Evolutionary conservation across 2,113 vertebrate genomes (phyloP).

Genomic region (Uria aalge): DNA sequence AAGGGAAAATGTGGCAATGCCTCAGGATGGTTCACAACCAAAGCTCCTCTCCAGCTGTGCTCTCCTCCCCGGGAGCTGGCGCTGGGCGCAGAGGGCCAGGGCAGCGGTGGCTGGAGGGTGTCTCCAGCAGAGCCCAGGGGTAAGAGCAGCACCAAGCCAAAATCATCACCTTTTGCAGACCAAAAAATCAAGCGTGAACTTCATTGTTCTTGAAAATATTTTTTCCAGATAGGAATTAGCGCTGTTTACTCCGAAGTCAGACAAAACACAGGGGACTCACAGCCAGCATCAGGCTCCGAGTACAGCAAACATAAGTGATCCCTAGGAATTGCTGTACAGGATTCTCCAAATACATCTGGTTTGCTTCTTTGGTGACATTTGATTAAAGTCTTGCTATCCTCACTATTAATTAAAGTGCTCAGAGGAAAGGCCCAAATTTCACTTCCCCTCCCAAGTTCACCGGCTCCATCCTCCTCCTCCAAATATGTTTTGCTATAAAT

Average conservation of each 20-base stretch:
- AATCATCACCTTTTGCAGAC: background rate
- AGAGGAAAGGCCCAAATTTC: slow-evolving; percentile 53
- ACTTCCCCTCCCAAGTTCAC: slow-evolving; percentile 45
- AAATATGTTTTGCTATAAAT: slow-evolving; percentile 81
- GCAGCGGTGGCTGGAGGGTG: background rate
- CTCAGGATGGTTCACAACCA: background rate
- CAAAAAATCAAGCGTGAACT: background rate
- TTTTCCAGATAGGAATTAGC: background rate
- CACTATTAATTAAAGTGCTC: slow-evolving; percentile 58
- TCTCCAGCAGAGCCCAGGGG: background rate
- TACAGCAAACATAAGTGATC: background rate
- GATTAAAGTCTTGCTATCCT: slow-evolving; percentile 35
- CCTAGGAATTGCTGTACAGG: background rate
- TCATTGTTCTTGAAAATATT: background rate
- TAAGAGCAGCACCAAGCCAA: background rate
- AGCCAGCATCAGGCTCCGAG: background rate
- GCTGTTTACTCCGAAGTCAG: background rate
- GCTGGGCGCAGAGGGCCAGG: accelerated
- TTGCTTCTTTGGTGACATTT: slow-evolving; percentile 26
- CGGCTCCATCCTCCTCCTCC: slow-evolving; percentile 47
- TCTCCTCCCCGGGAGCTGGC: background rate
- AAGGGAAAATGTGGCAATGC: background rate
- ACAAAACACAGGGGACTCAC: background rate
- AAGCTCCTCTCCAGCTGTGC: background rate
- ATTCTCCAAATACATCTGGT: slow-evolving; percentile 24